Conservation (phyloP, 2,888 invertebrate species). For the Arrhopalites spinosus region DNA sequence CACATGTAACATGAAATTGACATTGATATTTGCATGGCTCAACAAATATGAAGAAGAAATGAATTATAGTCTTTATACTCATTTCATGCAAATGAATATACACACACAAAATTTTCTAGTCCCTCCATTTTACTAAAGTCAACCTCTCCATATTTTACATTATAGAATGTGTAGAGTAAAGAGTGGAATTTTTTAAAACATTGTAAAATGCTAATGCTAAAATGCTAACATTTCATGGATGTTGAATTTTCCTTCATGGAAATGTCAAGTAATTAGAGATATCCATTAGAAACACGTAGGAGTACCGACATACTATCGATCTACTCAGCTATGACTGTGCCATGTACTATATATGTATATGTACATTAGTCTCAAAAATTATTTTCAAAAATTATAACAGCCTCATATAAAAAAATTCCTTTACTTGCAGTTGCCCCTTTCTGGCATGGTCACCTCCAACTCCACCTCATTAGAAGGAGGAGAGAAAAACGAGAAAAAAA, state of each 20-base stretch:
- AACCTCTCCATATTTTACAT: neutral
- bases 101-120: neutral
- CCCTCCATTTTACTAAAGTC: neutral
- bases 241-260: conserved; percentile 14
- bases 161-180: neutral
- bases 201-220: neutral
- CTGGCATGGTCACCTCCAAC: neutral
- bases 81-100: neutral
- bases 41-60: no score
- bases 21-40: no score
- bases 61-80: conserved; percentile 7
- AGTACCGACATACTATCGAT: neutral
- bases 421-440: no score
- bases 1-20: neutral
- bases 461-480: neutral
- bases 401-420: no score
- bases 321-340: neutral
- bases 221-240: conserved; percentile 24
- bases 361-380: neutral
- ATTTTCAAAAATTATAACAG: neutral
- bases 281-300: conserved; percentile 25
- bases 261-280: conserved; percentile 36
- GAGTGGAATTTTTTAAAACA: neutral
- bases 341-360: neutral
- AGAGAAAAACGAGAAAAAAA: neutral